Evolutionary conservation across 2,113 vertebrate genomes (phyloP).

Genomic region (Gracilinanus agilis): DNA sequence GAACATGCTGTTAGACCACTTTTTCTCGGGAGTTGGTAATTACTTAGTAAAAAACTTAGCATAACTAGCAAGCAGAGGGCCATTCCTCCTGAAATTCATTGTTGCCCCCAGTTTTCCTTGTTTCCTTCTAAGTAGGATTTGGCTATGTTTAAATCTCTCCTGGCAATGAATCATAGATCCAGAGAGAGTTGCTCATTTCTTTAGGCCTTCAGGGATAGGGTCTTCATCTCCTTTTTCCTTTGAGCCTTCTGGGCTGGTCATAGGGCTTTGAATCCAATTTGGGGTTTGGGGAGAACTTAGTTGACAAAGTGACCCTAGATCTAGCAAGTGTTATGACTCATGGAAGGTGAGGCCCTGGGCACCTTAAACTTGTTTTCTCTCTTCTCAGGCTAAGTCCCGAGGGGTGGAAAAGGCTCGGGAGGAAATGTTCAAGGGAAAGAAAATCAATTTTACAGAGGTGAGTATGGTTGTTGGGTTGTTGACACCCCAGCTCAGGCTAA

Average conservation of each 20-base stretch:
- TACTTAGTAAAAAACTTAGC: neutral
- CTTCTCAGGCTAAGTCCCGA: slow-evolving; percentile 92
- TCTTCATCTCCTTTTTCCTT: neutral
- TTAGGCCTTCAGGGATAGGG: neutral
- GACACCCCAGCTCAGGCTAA: neutral
- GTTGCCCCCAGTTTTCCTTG: neutral
- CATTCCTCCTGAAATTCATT: neutral
- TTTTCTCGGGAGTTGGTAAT: neutral
- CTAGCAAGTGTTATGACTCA: neutral
- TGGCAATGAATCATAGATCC: neutral
- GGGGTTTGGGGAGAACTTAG: neutral
- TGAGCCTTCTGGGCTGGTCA: neutral
- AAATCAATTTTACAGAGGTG: slow-evolving; percentile 99
- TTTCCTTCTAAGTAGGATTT: neutral
- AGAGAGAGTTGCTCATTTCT: neutral
- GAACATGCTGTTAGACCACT: neutral
- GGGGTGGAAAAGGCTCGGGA: slow-evolving; percentile 93
- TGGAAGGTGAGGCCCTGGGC: neutral
- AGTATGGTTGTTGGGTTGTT: neutral
- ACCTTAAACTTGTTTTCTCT: slow-evolving; percentile 61
- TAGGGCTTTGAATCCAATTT: neutral
- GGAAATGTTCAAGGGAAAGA: slow-evolving; percentile 94
- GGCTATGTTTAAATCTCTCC: neutral
- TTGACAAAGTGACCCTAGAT: neutral
- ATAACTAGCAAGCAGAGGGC: neutral